A percentile compares a stretch with the other conserved stretches of the same genome.
Conservation (phyloP, 2,888 invertebrate genomes). For the Andrena fulva region DNA sequence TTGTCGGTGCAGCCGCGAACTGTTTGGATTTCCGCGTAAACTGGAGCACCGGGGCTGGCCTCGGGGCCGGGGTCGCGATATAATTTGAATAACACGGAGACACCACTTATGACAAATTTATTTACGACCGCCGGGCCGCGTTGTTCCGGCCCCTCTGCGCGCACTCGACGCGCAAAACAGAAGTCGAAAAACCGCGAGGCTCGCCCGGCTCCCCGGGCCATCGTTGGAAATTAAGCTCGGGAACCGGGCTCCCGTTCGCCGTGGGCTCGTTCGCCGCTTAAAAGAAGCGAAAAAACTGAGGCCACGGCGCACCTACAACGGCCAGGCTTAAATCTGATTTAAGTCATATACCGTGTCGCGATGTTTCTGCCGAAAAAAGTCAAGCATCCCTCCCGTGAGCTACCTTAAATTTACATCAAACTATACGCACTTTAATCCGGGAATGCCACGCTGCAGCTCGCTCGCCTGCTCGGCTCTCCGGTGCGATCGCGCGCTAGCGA, state of each 20-base stretch:
- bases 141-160: neutral
- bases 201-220: conserved; percentile 7
- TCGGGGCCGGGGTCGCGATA: conserved; percentile 11
- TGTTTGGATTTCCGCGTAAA: conserved; percentile 15
- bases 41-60: conserved; percentile 4
- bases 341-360: conserved; percentile 79
- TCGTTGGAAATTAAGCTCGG: conserved; percentile 50
- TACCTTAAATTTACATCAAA: conserved; percentile 81
- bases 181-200: conserved; percentile 7
- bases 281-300: conserved; percentile 25
- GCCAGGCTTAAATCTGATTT: conserved; percentile 78
- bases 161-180: neutral
- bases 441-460: conserved; percentile 62
- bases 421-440: conserved; percentile 77
- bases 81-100: conserved; percentile 29
- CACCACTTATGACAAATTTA: conserved; percentile 23
- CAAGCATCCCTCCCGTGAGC: conserved; percentile 76
- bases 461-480: neutral
- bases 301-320: conserved; percentile 51
- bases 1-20: neutral
- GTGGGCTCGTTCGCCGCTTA: conserved; percentile 1
- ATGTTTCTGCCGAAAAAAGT: conserved; percentile 76
- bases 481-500: neutral
- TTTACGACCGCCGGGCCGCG: neutral
- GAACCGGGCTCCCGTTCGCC: conserved; percentile 18